Base-by-base conservation (phyloP, 2,113 vertebrate species). In the Sander vitreus region DNA sequence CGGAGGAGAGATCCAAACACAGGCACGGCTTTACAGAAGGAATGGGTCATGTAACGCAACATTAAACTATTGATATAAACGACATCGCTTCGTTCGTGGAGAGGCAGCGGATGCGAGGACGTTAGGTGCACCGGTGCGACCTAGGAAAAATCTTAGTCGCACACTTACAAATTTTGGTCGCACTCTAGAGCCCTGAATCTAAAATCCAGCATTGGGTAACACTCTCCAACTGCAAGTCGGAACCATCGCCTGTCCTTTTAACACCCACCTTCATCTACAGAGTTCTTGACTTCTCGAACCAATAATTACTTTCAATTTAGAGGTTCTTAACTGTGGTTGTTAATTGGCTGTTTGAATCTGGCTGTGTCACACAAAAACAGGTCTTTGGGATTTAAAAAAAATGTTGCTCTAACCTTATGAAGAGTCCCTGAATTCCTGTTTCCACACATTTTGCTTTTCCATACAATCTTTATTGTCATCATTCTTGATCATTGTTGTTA, bases 291-390 rank as follows among this genome's bases (percentile, higher is more conserved):
- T 77, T 60, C 15, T 76, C 5, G 4, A 63, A 64, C 55, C 33
- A 43, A 73, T 83, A 84, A 87, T 90, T 82, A 50, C 60, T 19
- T 39, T 80, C 62, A 71, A 63, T 86, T 86, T 71, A 66, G 64
- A 30, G 45, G 55, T 81, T 23, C 53, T 83, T 70, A 82, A 54
- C 72, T 81, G 43, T 78, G 27, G 30, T 70, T 77, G 8, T 57
- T 55, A 43, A 67, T 45, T 19, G 27, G 14, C 11, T 80, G n/a
- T 53, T 68, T 74, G 25, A 66, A 27, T 84, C 68, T 67, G 30
- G 4, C 68, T 58, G 65, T 71, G 27, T 51, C 36, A 30, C 54
- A 47, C 19, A 74, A 66, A 78, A 77, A 51, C 53, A 53, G 18
- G 18, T 67, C 54, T 43, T 84, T 53, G 6, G 45, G 14, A 45